These are phyloP conservation scores for Drosophila simulans DNA, from an alignment of 1,140 invertebrate species.

Conservation along the genomic window DNA sequence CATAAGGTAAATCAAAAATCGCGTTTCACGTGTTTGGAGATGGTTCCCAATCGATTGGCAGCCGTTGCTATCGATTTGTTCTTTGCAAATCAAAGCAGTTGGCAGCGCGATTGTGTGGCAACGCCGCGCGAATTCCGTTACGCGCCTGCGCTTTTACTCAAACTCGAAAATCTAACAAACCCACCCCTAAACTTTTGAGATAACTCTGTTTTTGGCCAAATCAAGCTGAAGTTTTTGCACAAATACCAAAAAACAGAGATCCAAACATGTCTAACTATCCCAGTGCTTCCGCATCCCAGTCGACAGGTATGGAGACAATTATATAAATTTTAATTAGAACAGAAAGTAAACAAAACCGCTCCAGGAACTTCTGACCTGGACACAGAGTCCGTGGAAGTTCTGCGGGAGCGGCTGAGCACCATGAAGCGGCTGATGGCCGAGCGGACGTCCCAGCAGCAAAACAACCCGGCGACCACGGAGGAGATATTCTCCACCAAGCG, in stretches of 20 bases:
- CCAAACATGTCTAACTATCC: slow-evolving; percentile 51
- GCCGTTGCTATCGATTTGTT: background rate
- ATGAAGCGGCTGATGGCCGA: slow-evolving; percentile 93
- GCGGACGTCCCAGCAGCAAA: slow-evolving; percentile 85
- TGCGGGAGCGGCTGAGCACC: slow-evolving; percentile 89
- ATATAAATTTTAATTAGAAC: background rate
- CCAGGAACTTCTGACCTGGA: slow-evolving; percentile 85
- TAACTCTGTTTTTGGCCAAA: slow-evolving; percentile 1
- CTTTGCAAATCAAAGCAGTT: background rate
- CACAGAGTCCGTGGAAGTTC: slow-evolving; percentile 91
- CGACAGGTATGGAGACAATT: slow-evolving; percentile 33
- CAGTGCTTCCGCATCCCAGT: slow-evolving; percentile 50
- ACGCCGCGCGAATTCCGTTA: slow-evolving; percentile 18
- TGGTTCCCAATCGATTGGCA: background rate
- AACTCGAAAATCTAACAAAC: slow-evolving; percentile 11
- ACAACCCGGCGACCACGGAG: slow-evolving; percentile 85
- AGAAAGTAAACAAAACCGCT: background rate
- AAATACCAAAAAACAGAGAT: slow-evolving; percentile 4
- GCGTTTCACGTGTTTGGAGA: slow-evolving; percentile 64
- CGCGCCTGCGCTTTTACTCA: slow-evolving; percentile 57
- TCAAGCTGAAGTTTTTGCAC: slow-evolving; percentile 22
- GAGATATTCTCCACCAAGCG: slow-evolving; percentile 84
- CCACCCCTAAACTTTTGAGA: slow-evolving; percentile 31
- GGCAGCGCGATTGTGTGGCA: slow-evolving; percentile 13
- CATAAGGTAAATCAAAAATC: slow-evolving; percentile 25